phyloP scores from a whole-genome alignment of 2,113 vertebrate genomes.

The Nannospalax galili region DNA sequence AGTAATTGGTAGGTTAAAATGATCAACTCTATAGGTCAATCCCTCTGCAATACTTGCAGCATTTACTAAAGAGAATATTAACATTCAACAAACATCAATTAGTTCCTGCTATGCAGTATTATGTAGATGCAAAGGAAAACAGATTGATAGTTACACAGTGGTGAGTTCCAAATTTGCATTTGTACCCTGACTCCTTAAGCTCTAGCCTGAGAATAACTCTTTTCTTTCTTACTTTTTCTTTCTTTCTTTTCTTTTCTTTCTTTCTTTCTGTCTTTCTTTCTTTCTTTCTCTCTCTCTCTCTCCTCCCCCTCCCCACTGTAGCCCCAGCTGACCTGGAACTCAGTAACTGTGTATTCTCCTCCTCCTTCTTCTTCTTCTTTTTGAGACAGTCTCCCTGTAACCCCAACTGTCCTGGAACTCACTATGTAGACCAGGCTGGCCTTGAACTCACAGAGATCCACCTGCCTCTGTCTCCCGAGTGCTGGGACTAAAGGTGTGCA shows the following conservation, averaged over 20 bases:
- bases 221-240: no score
- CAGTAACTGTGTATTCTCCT: no score
- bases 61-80: constrained; percentile 15
- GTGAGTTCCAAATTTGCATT: constrained; percentile 6
- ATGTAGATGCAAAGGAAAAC: constrained; percentile 18
- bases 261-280: no score
- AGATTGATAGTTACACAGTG: background rate
- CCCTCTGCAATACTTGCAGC: background rate
- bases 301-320: no score
- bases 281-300: no score
- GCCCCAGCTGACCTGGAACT: no score
- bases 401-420: no score
- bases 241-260: no score
- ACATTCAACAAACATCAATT: background rate
- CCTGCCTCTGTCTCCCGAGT: background rate
- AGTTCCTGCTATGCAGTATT: constrained; percentile 28
- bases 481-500: no score
- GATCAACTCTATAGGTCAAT: background rate
- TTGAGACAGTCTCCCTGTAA: background rate
- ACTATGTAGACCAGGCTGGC: background rate
- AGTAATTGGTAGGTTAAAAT: background rate
- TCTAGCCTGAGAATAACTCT: background rate
- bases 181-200: background rate
- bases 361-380: background rate
- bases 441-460: no score